phyloP scores from a whole-genome alignment of 2,797 vertebrate species.

The Emydoidea blandingii region DNA sequence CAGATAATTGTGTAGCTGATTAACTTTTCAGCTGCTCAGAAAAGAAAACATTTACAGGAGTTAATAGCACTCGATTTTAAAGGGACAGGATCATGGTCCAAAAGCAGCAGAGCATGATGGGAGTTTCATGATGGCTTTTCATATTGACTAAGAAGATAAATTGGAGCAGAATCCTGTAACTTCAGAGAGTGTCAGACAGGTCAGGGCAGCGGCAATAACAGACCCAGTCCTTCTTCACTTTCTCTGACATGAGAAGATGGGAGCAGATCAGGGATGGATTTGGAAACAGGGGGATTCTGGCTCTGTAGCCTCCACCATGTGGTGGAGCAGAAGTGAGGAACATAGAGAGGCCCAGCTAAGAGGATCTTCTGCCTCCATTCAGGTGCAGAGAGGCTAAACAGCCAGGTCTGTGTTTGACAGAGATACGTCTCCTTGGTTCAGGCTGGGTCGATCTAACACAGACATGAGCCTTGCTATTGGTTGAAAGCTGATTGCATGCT shows the following conservation, averaged over 20 bases:
- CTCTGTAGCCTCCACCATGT: background rate
- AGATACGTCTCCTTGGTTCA: no score
- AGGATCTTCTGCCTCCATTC: background rate
- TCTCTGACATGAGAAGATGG: background rate
- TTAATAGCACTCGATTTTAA: background rate
- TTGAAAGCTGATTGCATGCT: background rate
- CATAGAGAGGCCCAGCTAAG: background rate
- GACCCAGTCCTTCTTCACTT: background rate
- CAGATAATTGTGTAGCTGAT: conserved; percentile 1
- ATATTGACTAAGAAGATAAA: background rate
- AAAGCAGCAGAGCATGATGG: background rate
- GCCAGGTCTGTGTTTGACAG: background rate
- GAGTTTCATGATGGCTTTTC: background rate
- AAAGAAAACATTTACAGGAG: conserved; percentile 3
- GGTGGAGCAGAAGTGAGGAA: background rate
- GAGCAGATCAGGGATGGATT: background rate
- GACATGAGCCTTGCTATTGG: no score
- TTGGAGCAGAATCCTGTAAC: background rate
- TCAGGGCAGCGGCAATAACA: background rate
- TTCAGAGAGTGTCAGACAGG: background rate
- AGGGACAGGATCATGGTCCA: background rate
- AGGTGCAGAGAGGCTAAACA: background rate
- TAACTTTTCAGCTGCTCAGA: background rate
- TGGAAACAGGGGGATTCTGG: background rate
- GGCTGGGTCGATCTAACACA: no score